phyloP scores from a whole-genome alignment of 2,888 invertebrate genomes.

The Elaeidobius kamerunicus region DNA sequence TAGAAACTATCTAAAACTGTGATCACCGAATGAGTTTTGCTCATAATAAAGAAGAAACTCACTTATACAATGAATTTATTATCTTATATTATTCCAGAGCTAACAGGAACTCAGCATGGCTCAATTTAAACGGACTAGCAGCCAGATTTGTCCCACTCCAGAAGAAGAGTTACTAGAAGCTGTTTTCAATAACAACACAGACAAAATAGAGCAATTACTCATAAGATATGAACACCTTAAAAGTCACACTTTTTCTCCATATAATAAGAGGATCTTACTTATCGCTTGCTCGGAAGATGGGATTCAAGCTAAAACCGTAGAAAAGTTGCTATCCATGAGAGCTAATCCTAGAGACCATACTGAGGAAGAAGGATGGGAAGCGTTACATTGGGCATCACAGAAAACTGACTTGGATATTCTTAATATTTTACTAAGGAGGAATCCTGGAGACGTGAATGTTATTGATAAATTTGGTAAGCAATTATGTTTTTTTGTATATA shows the following conservation, averaged over 20 bases:
- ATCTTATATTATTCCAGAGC: no score
- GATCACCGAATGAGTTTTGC: no score
- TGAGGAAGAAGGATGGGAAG: conserved; percentile 54
- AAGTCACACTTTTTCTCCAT: conserved; percentile 55
- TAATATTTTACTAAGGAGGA: conserved; percentile 49
- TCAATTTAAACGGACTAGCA: conserved; percentile 20
- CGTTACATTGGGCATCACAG: conserved; percentile 64
- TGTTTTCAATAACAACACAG: conserved; percentile 53
- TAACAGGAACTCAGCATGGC: no score
- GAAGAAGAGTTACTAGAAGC: conserved; percentile 51
- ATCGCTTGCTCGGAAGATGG: conserved; percentile 56
- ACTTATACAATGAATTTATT: no score
- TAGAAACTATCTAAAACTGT: no score
- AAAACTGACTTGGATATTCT: conserved; percentile 51
- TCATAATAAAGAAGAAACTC: no score
- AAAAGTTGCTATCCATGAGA: conserved; percentile 57
- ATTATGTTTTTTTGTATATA: no score
- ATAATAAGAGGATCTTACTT: conserved; percentile 52
- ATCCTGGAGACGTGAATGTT: conserved; percentile 29
- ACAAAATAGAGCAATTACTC: conserved; percentile 55
- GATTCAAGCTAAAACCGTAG: conserved; percentile 55
- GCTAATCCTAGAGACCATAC: conserved; percentile 59
- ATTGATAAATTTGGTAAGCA: conserved; percentile 18
- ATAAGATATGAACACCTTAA: conserved; percentile 53
- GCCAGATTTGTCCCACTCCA: conserved; percentile 39